Evolutionary conservation across 1,140 invertebrate species (phyloP).

Genomic region (Hypsibius dujardini): DNA sequence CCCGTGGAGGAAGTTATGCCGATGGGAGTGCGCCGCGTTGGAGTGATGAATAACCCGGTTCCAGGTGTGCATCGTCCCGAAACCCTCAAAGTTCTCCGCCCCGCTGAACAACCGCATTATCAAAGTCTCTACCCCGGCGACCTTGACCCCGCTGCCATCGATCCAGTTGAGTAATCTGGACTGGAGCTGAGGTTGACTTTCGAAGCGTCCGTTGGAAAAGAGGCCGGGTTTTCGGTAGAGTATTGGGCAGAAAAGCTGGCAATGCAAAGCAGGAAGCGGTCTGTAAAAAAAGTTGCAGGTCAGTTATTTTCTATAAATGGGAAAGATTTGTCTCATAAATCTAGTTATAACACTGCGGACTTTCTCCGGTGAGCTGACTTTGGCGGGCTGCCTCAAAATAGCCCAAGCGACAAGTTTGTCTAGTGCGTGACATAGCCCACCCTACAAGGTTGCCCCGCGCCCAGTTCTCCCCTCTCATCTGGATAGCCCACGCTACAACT

Average conservation of each 20-base stretch:
- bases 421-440: no score
- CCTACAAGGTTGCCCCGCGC: no score
- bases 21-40: background rate
- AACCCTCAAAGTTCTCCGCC: background rate
- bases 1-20: slow-evolving; percentile 12
- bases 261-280: background rate
- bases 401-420: no score
- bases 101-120: background rate
- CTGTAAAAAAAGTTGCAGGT: no score
- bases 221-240: background rate
- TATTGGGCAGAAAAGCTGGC: background rate
- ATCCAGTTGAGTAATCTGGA: background rate
- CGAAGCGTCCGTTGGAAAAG: background rate
- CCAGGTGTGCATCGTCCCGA: slow-evolving; percentile 14
- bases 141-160: background rate
- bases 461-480: no score
- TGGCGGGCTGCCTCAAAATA: no score
- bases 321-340: no score
- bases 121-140: background rate
- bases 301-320: no score
- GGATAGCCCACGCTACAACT: no score
- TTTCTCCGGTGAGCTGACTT: no score
- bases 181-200: background rate
- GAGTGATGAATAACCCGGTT: slow-evolving; percentile 15
- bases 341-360: no score